Conservation (phyloP, 2,888 invertebrate genomes). For the Hyppa rectilinea region DNA sequence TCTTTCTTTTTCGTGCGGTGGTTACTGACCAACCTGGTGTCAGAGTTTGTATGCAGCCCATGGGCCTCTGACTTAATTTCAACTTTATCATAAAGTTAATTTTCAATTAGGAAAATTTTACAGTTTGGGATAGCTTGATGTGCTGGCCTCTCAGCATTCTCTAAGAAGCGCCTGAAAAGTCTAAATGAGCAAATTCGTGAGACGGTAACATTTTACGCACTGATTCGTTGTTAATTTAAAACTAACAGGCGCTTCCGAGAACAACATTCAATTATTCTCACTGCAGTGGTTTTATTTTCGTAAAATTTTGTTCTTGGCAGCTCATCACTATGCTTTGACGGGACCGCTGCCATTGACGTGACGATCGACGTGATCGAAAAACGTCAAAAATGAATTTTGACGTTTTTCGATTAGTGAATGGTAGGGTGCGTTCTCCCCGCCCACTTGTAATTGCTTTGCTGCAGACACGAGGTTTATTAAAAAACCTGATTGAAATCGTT, state of each 20-base stretch:
- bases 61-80: no score
- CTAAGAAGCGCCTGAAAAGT: constrained; percentile 14
- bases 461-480: background rate
- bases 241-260: constrained; percentile 3
- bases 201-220: background rate
- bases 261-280: background rate
- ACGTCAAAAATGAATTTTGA: no score
- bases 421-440: no score
- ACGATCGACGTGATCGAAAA: no score
- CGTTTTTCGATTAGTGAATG: background rate
- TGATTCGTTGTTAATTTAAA: constrained; percentile 8
- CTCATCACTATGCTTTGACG: background rate
- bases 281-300: background rate
- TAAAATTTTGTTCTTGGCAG: background rate
- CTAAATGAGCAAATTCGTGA: background rate
- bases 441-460: background rate
- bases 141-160: no score
- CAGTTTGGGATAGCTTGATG: no score
- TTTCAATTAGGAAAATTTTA: no score
- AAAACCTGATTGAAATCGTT: background rate
- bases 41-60: no score
- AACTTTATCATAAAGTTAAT: no score
- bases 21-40: no score
- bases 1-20: no score
- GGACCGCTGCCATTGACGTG: background rate